Percentiles rank a stretch among this genome's conserved stretches.
These are phyloP conservation scores for Aphis gossypii DNA, from an alignment of 1,140 invertebrate genomes.

Conservation along the genomic window DNA sequence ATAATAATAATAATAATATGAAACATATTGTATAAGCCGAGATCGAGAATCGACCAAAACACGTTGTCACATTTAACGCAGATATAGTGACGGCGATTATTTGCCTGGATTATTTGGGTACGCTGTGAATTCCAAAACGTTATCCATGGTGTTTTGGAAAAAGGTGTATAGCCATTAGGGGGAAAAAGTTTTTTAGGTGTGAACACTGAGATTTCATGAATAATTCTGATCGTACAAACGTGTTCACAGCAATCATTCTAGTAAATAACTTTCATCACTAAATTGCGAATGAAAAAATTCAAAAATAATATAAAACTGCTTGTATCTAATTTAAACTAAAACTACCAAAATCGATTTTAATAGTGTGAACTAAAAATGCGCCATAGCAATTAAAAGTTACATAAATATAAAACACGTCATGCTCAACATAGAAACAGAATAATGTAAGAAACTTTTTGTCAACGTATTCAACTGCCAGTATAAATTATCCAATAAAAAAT, in stretches of 20 bases:
- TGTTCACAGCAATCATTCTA: neutral
- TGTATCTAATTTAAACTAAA: neutral
- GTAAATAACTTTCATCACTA: neutral
- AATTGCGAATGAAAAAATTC: neutral
- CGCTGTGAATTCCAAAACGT: slow-evolving; percentile 14
- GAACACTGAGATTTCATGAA: neutral
- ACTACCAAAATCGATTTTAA: neutral
- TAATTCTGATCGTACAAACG: neutral
- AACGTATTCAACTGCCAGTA: neutral
- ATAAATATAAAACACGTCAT: neutral
- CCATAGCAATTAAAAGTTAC: neutral
- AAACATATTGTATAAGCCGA: slow-evolving; percentile 38
- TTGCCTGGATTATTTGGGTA: slow-evolving; percentile 43
- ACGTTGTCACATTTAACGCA: slow-evolving; percentile 53
- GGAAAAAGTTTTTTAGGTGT: neutral
- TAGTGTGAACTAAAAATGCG: neutral
- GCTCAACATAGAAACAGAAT: neutral
- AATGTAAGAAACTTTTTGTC: neutral
- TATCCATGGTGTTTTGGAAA: neutral
- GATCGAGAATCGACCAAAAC: slow-evolving; percentile 54
- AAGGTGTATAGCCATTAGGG: neutral
- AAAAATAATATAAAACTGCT: neutral
- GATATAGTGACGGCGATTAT: slow-evolving; percentile 50
- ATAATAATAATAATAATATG: slow-evolving; percentile 34
- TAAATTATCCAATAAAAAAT: neutral